Base-by-base conservation (phyloP, 1,140 invertebrate species). In the Drosophila auraria region DNA sequence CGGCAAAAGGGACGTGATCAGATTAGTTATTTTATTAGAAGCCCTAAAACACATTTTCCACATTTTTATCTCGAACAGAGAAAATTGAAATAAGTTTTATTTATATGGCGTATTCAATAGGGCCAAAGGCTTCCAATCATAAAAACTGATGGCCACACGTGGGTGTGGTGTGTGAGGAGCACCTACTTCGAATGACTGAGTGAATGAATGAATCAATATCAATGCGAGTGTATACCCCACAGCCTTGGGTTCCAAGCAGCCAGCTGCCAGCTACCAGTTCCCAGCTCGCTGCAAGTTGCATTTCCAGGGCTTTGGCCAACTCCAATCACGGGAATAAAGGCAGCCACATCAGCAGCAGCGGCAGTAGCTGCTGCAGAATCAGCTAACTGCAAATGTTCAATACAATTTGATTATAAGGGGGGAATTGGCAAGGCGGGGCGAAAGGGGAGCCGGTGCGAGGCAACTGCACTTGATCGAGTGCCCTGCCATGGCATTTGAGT, bases 21-120 rank as follows among this genome's bases (percentile, higher is more conserved):
- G 84, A 89, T 89, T 90, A 89, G 74, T 72, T 84, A 89, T 90
- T 89, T 89, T 89, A 90, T 90, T 82, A 79, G 86, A 90, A 90
- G 74, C 84, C 65, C 86, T 87, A 77, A 73, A 87, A 82, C 58
- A 82, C 58, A 87, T 83, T 82, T 79, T 87, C 79, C 53, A 72
- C 74, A 53, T 82, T 78, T 73, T 78, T 82, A 65, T 79, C 69
- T 49, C 25, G 65, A 62, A 30, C 61, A 54, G 62, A 58, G 84
- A 84, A 89, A 87, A 87, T 87, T 84, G 84, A 87, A 87, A 87
- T 81, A 83, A 76, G 62, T 80, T 84, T 78, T 87, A 87, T 83
- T 87, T 87, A 78, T 87, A 75, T 78, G 74, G 78, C 59, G 78
- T 72, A 72, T 87, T 90, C 78, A 81, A 81, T 90, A 76, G 54